Conservation (phyloP, 2,113 vertebrate genomes). For the Raja brachyura region DNA sequence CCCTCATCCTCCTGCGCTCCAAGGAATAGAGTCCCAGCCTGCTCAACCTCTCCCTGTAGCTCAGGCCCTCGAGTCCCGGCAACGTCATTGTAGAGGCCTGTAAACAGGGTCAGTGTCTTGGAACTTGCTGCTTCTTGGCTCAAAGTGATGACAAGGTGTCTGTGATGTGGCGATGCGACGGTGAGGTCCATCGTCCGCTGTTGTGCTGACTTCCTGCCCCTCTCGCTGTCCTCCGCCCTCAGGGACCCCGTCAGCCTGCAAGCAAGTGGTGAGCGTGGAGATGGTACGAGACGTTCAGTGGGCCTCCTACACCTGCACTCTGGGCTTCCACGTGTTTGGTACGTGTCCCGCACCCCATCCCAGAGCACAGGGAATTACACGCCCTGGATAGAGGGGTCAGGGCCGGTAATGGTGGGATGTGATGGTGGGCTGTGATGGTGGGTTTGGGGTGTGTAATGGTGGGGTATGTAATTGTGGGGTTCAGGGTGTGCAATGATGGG, state of each 20-base stretch:
- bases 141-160: not conserved
- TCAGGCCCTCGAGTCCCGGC: too few species aligned
- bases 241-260: conserved; percentile 95
- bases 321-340: conserved; percentile 96
- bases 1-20: too few species aligned
- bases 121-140: not conserved
- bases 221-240: not conserved
- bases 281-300: conserved; percentile 85
- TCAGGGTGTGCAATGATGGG: too few species aligned
- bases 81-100: not conserved
- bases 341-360: conserved; percentile 44
- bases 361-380: too few species aligned
- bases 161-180: not conserved
- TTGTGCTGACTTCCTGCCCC: not conserved
- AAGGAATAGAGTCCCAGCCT: too few species aligned
- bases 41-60: too few species aligned
- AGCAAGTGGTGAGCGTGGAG: conserved; percentile 93
- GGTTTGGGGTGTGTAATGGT: too few species aligned
- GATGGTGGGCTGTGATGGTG: too few species aligned
- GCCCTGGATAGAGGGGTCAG: too few species aligned
- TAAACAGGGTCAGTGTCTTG: not conserved
- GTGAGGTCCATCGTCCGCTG: not conserved
- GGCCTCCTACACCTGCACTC: conserved; percentile 81
- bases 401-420: too few species aligned
- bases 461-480: too few species aligned